Evolutionary conservation across 2,113 vertebrate genomes (phyloP).

Genomic region (Nyctereutes procyonoides): DNA sequence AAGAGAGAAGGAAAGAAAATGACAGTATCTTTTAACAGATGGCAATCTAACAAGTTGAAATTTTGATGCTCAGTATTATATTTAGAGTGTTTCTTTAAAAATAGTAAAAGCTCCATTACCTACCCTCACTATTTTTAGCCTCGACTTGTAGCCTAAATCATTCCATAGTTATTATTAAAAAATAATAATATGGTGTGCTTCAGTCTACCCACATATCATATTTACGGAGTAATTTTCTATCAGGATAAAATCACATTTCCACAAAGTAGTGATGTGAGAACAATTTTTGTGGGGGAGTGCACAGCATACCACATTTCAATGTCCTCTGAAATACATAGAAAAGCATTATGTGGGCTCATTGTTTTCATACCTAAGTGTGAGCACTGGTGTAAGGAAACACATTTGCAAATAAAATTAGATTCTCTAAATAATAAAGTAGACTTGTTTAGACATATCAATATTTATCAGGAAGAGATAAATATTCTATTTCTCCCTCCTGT

Average conservation of each 20-base stretch:
- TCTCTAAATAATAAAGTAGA: neutral
- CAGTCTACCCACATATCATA: constrained; percentile 64
- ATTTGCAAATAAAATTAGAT: neutral
- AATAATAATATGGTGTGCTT: constrained; percentile 47
- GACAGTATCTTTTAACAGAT: constrained; percentile 70
- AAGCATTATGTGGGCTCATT: neutral
- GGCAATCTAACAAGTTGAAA: constrained; percentile 61
- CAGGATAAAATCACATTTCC: constrained; percentile 63
- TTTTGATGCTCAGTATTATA: constrained; percentile 46
- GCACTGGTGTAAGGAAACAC: neutral
- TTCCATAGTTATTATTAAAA: constrained; percentile 43
- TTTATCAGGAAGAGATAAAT: neutral
- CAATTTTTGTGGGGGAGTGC: neutral
- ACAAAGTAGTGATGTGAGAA: neutral
- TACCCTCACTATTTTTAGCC: constrained; percentile 41
- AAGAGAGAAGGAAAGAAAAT: constrained; percentile 37
- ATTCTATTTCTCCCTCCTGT: neutral
- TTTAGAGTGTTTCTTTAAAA: constrained; percentile 55
- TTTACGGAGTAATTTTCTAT: constrained; percentile 75
- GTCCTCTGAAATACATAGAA: neutral
- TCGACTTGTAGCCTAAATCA: neutral
- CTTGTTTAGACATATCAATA: neutral
- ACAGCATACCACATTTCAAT: too few relatives aligned
- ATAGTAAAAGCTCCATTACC: constrained; percentile 20
- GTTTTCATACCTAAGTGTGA: neutral